These are phyloP conservation scores for Pteropus alecto DNA, from an alignment of 2,113 vertebrate genomes.

Conservation along the genomic window DNA sequence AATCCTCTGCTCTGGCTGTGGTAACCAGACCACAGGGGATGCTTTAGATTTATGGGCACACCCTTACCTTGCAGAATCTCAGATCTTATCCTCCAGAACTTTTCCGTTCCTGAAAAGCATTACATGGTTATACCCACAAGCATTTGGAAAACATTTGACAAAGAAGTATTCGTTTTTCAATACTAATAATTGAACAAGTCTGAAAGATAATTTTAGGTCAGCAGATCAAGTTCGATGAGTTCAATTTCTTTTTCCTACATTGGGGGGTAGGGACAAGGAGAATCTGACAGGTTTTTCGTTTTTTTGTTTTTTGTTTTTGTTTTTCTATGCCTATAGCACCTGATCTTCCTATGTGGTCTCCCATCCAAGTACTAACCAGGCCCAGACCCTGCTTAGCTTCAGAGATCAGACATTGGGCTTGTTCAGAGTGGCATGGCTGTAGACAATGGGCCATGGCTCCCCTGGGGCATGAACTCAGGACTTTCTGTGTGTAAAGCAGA, in stretches of 20 bases:
- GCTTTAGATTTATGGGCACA: background rate
- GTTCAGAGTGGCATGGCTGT: too few relatives aligned
- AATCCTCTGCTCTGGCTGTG: constrained; percentile 14
- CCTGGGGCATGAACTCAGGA: too few relatives aligned
- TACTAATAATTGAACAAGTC: background rate
- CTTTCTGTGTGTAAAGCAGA: too few relatives aligned
- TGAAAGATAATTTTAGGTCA: background rate
- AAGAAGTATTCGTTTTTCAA: background rate
- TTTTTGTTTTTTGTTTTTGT: too few relatives aligned
- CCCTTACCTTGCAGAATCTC: background rate
- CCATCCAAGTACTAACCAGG: too few relatives aligned
- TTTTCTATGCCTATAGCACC: too few relatives aligned
- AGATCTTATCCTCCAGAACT: background rate
- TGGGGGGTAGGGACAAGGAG: background rate
- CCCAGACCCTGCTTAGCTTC: too few relatives aligned
- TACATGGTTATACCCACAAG: background rate
- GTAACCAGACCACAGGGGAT: constrained; percentile 60
- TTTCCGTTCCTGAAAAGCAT: background rate
- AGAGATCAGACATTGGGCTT: too few relatives aligned
- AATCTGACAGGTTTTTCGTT: background rate
- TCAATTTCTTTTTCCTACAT: background rate
- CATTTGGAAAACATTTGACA: constrained; percentile 32
- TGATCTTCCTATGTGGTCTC: too few relatives aligned
- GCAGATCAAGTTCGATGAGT: background rate
- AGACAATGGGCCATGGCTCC: too few relatives aligned